These are phyloP conservation scores for Lamellibrachia luymesi DNA, from an alignment of 1,140 invertebrate species.

Conservation along the genomic window DNA sequence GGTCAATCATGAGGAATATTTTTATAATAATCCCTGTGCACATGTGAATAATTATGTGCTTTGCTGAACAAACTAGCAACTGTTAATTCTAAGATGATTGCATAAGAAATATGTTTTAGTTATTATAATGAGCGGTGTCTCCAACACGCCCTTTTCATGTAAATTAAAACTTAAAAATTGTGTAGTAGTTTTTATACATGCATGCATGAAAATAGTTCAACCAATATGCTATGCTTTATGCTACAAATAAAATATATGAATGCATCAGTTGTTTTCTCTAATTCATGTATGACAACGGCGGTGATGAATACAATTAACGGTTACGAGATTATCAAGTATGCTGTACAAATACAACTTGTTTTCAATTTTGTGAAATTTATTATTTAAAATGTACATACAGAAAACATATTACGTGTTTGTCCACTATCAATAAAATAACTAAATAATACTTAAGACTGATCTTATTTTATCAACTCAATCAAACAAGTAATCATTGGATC, in stretches of 20 bases:
- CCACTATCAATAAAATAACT: neutral
- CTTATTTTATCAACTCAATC: neutral
- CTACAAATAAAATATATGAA: neutral
- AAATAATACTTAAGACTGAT: neutral
- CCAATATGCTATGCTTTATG: neutral
- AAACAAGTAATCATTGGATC: neutral
- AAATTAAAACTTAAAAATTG: neutral
- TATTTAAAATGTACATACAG: neutral
- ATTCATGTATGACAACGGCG: too few species aligned
- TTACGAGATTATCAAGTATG: neutral
- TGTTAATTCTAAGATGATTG: neutral
- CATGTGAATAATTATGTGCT: neutral
- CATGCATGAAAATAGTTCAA: neutral
- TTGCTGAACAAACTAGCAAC: neutral
- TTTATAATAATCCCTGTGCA: too few species aligned
- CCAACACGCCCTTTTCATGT: neutral
- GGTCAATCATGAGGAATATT: too few species aligned
- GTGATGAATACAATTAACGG: neutral
- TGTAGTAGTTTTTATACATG: neutral
- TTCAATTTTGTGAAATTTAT: neutral
- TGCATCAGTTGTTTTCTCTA: neutral
- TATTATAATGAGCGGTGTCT: neutral
- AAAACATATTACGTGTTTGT: neutral
- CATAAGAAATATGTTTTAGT: neutral
- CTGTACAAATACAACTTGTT: neutral